Conservation (phyloP, 2,797 vertebrate species). For the Acestrorhynchus altus region DNA sequence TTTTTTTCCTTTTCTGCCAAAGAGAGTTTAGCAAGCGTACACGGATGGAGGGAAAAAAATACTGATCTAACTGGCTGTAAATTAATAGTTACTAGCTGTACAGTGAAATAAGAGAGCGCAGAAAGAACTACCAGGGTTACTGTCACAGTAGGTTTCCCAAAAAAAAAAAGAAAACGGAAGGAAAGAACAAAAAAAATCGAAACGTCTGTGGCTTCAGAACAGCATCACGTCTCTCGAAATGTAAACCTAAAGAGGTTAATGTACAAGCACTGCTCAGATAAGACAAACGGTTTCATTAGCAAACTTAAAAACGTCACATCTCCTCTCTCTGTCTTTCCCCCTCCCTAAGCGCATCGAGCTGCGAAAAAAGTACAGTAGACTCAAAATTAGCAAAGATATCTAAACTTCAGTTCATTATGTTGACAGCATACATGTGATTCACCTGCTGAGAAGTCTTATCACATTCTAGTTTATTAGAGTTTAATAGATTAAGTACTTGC, state of each 20-base stretch:
- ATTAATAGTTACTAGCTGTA: conserved; percentile 43
- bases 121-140: conserved; percentile 47
- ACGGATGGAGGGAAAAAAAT: conserved; percentile 32
- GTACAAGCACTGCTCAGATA: conserved; percentile 61
- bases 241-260: conserved; percentile 55
- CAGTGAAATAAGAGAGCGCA: conserved; percentile 41
- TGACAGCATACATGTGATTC: conserved; percentile 53
- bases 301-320: conserved; percentile 46
- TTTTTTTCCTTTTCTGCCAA: conserved; percentile 17
- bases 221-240: conserved; percentile 49
- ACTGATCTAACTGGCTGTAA: conserved; percentile 25
- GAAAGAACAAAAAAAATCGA: conserved; percentile 6
- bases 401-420: conserved; percentile 38
- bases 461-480: conserved; percentile 62
- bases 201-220: conserved; percentile 45
- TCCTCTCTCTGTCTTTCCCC: conserved; percentile 13
- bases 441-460: conserved; percentile 65
- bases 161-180: conserved; percentile 7
- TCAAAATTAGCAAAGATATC: conserved; percentile 49
- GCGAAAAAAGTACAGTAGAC: conserved; percentile 60
- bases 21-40: conserved; percentile 48
- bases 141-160: conserved; percentile 52
- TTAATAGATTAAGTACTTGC: conserved; percentile 59
- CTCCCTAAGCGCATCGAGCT: conserved; percentile 41
- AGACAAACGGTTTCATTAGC: conserved; percentile 57